Evolutionary conservation across 1,140 invertebrate species (phyloP).

Genomic region (Philotrypesis tridentata): DNA sequence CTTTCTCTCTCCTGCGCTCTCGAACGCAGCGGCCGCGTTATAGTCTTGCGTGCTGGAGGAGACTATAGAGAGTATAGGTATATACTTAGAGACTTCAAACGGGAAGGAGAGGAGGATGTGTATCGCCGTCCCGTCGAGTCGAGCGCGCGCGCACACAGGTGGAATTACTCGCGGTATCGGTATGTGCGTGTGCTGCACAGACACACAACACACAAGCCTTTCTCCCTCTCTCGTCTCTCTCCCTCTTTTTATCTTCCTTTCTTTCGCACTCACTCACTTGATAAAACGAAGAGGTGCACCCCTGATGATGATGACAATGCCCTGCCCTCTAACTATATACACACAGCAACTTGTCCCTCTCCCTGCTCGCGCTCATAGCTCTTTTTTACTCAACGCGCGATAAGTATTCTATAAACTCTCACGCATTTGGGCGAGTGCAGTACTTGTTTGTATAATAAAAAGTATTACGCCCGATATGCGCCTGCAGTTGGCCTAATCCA

Average conservation of each 20-base stretch:
- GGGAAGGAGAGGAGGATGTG: conserved; percentile 28
- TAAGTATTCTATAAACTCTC: not conserved
- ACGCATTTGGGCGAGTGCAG: conserved; percentile 14
- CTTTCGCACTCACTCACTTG: not conserved
- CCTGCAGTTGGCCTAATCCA: not conserved
- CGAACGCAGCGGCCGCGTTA: not conserved
- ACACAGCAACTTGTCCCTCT: not conserved
- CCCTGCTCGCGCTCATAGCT: not conserved
- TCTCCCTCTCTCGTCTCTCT: not conserved
- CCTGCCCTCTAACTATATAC: not conserved
- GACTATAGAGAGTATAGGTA: too few species aligned
- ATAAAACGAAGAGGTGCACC: conserved; percentile 14
- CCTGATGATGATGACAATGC: conserved; percentile 1
- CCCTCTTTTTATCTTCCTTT: not conserved
- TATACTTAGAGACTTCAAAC: conserved; percentile 35
- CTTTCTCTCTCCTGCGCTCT: not conserved
- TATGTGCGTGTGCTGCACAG: not conserved
- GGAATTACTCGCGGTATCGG: conserved; percentile 9
- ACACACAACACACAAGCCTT: not conserved
- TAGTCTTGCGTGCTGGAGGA: not conserved
- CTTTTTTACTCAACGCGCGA: not conserved
- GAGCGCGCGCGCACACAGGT: conserved; percentile 18
- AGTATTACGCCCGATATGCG: not conserved
- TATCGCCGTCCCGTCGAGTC: conserved; percentile 2
- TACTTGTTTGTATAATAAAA: too few species aligned